phyloP scores from a whole-genome alignment of 2,888 invertebrate species.

The Drosophila borealis region DNA sequence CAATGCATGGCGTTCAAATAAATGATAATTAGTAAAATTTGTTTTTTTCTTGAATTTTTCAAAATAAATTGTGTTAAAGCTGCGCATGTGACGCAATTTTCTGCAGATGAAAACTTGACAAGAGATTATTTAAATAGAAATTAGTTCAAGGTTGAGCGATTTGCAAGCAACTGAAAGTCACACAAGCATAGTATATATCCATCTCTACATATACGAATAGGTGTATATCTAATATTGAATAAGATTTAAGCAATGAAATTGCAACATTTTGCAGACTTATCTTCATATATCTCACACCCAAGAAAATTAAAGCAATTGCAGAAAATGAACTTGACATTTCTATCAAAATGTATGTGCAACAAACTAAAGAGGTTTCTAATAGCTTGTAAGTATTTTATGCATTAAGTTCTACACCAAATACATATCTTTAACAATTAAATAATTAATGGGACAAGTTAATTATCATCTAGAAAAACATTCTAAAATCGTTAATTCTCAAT shows the following conservation, averaged over 20 bases:
- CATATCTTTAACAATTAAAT: no score
- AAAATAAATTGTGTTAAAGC: constrained; percentile 29
- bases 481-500: not conserved
- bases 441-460: not conserved
- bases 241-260: constrained; percentile 26
- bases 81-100: constrained; percentile 62
- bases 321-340: constrained; percentile 33
- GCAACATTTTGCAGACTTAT: constrained; percentile 14
- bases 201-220: not conserved
- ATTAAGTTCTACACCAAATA: not conserved
- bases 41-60: constrained; percentile 17
- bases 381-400: constrained; percentile 37
- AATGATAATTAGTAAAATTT: constrained; percentile 32
- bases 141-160: constrained; percentile 77
- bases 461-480: not conserved
- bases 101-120: constrained; percentile 44
- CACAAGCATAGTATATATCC: constrained; percentile 12
- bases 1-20: constrained; percentile 35
- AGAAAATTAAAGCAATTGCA: constrained; percentile 4
- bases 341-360: constrained; percentile 28
- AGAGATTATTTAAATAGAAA: constrained; percentile 73
- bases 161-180: constrained; percentile 57
- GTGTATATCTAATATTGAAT: constrained; percentile 12
- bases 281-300: not conserved
- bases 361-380: constrained; percentile 53